phyloP scores from a whole-genome alignment of 2,113 vertebrate species.

The Thamnophis sirtalis region DNA sequence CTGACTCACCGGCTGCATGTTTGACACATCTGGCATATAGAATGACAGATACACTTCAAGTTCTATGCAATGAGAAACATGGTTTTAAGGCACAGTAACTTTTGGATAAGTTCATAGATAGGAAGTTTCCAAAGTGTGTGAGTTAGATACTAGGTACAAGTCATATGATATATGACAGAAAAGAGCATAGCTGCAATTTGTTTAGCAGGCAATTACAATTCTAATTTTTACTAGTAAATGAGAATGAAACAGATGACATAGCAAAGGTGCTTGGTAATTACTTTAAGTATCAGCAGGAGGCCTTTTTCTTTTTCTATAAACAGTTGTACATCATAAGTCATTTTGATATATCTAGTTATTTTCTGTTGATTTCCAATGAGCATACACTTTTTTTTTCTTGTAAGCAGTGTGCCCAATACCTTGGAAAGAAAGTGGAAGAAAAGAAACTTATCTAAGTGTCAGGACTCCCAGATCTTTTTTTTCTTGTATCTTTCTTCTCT shows the following conservation, averaged over 20 bases:
- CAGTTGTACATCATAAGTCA: background rate
- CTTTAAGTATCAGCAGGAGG: too few relatives aligned
- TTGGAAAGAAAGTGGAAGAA: too few relatives aligned
- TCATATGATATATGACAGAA: background rate
- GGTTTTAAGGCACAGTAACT: background rate
- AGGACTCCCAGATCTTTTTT: too few relatives aligned
- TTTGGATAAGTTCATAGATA: background rate
- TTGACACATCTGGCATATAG: background rate
- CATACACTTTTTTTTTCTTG: too few relatives aligned
- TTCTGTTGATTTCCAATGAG: background rate
- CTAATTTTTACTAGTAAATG: background rate
- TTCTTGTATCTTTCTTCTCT: too few relatives aligned
- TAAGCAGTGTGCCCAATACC: too few relatives aligned
- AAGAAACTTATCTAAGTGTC: too few relatives aligned
- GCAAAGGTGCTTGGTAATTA: background rate
- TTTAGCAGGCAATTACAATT: background rate
- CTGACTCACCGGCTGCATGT: too few relatives aligned
- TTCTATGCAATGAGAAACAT: background rate
- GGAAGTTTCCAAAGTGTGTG: background rate
- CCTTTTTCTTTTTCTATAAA: background rate
- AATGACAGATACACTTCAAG: background rate
- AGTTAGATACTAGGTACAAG: background rate
- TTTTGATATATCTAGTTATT: background rate
- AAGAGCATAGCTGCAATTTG: background rate
- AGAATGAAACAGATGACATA: background rate